Evolutionary conservation across 2,113 vertebrate species (phyloP).

Genomic region (Beaufortia kweichowensis): DNA sequence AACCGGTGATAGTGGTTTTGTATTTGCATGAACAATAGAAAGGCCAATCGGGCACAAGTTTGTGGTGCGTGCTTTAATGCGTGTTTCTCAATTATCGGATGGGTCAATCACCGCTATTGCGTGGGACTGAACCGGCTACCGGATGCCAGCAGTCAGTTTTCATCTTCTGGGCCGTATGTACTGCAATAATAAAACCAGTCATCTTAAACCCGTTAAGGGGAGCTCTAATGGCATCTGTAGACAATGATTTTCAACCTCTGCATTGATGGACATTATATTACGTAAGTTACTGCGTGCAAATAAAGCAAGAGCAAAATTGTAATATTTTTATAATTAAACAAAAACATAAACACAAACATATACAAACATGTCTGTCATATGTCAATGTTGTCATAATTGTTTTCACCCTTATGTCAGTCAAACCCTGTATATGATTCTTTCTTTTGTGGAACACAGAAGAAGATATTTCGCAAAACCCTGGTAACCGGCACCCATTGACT

Average conservation of each 20-base stretch:
- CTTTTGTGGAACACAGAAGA: too few relatives aligned
- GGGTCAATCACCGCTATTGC: constrained; percentile 37
- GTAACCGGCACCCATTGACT: too few relatives aligned
- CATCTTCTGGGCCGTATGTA: constrained; percentile 7
- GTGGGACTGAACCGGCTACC: neutral
- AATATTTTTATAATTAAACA: neutral
- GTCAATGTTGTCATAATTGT: too few relatives aligned
- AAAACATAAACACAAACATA: neutral
- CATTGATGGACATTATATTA: constrained; percentile 7
- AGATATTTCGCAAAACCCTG: too few relatives aligned
- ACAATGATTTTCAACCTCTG: constrained; percentile 39
- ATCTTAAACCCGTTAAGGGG: constrained; percentile 1
- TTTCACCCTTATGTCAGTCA: too few relatives aligned
- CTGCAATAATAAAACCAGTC: constrained; percentile 40
- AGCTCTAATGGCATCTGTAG: constrained; percentile 38
- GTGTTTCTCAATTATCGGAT: constrained; percentile 39
- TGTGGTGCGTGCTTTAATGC: constrained; percentile 37
- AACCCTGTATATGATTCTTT: too few relatives aligned
- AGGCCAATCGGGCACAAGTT: constrained; percentile 42
- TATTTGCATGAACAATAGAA: constrained; percentile 54
- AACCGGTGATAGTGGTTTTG: constrained; percentile 10
- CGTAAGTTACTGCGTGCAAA: neutral
- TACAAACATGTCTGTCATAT: constrained; percentile 11
- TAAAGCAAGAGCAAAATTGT: neutral
- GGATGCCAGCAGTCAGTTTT: constrained; percentile 2